Evolutionary conservation across 2,888 invertebrate species (phyloP), one percentile per base, ranked within the genome.

Genomic region (Scaptomyza caliginosa): DNA sequence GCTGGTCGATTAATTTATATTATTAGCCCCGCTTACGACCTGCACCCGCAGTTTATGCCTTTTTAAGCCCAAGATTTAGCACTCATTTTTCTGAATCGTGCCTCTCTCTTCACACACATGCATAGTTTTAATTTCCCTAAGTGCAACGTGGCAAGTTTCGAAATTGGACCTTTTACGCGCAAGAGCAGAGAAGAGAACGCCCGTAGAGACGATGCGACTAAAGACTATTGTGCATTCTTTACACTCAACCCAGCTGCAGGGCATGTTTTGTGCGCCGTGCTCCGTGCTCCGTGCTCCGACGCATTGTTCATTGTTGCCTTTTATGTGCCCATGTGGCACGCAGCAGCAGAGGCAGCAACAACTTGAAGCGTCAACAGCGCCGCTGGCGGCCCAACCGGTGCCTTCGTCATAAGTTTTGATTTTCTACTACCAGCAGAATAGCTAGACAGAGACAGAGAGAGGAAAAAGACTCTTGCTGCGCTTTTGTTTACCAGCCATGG

Each of bases 61-160:
- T 50, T 60, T 62, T 43, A 6, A 10, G 26, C 24, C 52, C 51
- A 43, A 13, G 28, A 19, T 7, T 43, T 16, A 8, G 6, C 13
- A 16, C 24, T 2, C 17, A 42, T 19, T 32, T 30, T 16, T 8
- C n/a, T 13, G n/a, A 24, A n/a, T 32, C 38, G 5, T n/a, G 34
- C 52, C 23, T 43, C 13, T 30, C 11, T 11, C 8, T 68, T 56
- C 64, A 83, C 65, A 71, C 59, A n/a, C n/a, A 5, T 4, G n/a
- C 30, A 30, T n/a, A 73, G 66, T 85, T 87, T 82, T 87, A 82
- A 83, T 87, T 87, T 82, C 69, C 74, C 79, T 78, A 82, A 83
- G 88, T 83, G 79, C 82, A 79, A 71, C 67, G 83, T 71, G 67
- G 69, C 79, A 82, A 78, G 71, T 83, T 82, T 74, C 52, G 48